phyloP scores from a whole-genome alignment of 1,140 invertebrate genomes.

The Drosophila parabipectinata region DNA sequence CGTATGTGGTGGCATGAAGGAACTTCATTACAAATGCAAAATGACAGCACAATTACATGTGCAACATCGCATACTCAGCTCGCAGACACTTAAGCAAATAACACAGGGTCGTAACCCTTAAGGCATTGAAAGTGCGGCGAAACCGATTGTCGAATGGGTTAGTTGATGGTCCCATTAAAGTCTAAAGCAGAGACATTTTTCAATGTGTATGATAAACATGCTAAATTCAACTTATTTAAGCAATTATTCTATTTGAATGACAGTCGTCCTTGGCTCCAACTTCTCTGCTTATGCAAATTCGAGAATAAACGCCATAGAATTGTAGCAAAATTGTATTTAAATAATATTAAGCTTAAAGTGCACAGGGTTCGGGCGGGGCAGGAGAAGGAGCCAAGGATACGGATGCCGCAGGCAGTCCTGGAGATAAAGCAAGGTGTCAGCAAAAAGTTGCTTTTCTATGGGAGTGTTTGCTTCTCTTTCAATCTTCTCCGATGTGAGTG shows the following conservation, averaged over 20 bases:
- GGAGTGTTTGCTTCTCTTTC: constrained; percentile 33
- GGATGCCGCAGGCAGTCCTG: constrained; percentile 21
- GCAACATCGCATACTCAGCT: constrained; percentile 14
- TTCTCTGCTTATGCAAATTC: constrained; percentile 57
- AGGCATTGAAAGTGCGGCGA: constrained; percentile 41
- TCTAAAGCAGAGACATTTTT: constrained; percentile 25
- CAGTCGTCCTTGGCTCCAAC: constrained; percentile 7
- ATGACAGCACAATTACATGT: constrained; percentile 75
- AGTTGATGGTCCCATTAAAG: constrained; percentile 52
- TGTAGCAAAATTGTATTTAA: constrained; percentile 66
- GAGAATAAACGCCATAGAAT: constrained; percentile 35
- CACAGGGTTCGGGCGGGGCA: constrained; percentile 6
- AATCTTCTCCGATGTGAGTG: constrained; percentile 23
- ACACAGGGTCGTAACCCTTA: constrained; percentile 59
- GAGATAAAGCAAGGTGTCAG: constrained; percentile 56
- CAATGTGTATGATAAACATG: constrained; percentile 23
- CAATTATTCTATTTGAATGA: constrained; percentile 71
- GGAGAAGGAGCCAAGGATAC: constrained; percentile 16
- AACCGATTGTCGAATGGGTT: constrained; percentile 60
- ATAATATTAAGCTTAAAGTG: constrained; percentile 59
- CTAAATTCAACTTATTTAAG: constrained; percentile 51
- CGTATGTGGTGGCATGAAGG: constrained; percentile 66
- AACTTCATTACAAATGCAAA: constrained; percentile 80
- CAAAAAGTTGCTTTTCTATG: constrained; percentile 35
- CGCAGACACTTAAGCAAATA: constrained; percentile 61